These are phyloP conservation scores for Cuculus canorus DNA, from an alignment of 2,797 vertebrate species.

Conservation along the genomic window DNA sequence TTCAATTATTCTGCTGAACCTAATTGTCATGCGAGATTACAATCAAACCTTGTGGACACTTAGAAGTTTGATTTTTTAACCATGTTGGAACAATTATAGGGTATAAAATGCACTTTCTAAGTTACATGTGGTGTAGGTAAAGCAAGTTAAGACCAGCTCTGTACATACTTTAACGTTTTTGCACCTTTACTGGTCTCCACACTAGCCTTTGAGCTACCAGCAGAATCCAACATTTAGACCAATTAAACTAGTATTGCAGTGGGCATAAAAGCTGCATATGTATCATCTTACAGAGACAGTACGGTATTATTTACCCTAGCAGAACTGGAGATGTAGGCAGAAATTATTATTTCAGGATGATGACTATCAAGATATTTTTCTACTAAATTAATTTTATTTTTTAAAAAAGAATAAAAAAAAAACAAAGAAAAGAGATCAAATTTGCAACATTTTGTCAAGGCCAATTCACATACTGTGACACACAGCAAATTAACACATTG, in stretches of 20 bases:
- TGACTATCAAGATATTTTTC: background rate
- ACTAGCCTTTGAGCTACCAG: background rate
- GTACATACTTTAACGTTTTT: background rate
- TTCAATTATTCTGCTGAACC: background rate
- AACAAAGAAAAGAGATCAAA: background rate
- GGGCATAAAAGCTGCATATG: background rate
- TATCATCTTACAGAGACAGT: accelerated
- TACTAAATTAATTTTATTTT: background rate
- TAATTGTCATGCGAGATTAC: background rate
- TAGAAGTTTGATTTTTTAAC: background rate
- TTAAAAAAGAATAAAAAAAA: background rate
- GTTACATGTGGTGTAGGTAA: background rate
- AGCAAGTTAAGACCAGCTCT: background rate
- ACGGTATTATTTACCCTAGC: background rate
- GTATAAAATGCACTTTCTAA: background rate
- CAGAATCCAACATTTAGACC: background rate
- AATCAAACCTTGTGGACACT: background rate
- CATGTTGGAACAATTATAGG: background rate
- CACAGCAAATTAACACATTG: background rate
- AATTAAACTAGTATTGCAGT: background rate
- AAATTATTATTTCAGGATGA: background rate
- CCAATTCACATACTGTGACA: background rate
- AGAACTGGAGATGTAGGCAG: background rate
- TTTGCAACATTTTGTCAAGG: background rate
- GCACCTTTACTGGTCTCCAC: background rate